Base-by-base conservation (phyloP, 2,888 invertebrate species). In the Alviniconcha strummeri region DNA sequence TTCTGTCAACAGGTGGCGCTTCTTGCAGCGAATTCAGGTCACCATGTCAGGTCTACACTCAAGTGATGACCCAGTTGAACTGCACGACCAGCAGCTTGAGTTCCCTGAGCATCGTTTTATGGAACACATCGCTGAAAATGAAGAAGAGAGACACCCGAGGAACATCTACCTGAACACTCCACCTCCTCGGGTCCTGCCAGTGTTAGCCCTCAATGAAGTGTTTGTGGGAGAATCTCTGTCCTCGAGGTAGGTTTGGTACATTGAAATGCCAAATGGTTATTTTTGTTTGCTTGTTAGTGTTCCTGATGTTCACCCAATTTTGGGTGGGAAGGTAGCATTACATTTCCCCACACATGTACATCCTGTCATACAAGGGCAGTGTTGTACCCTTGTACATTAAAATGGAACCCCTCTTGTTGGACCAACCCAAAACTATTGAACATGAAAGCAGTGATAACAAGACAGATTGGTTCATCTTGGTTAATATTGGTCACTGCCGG, bases 151-250 rank as follows among this genome's bases (percentile, higher is more conserved):
- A 9, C 85, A 86, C 71, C 87, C 87, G 69, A 82, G 85, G 1
- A 88, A 86, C 83, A 81, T 87, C 72, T 80, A 83, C 56, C 82
- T 83, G 6, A 80, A 86, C 80, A 77, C 83, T 4, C 79, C 81
- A 8, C 83, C 86, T 15, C 80, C 84, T 0, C 83, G 90, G 87
- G 95, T 96, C 76, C 94, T 99, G 79, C 99, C 99, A 0, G 96
- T 97, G 91, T 94, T 98, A 89, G 99, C 99, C 0, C 95, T 99
- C n/a, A 99, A 99, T 94, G 99, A 99, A 95, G 98, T 99, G 55
- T 99, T 99, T 92, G 96, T 99, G 91, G 99, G 99, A 0, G 99
- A 99, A 95, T 96, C 97, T 83, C 95, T 99, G 86, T 98, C 99
- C 15, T 98, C 99, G 0, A 95, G 95, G 94, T 94, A 85, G 80